Conservation (phyloP, 2,113 vertebrate genomes). For the Lampris incognitus region DNA sequence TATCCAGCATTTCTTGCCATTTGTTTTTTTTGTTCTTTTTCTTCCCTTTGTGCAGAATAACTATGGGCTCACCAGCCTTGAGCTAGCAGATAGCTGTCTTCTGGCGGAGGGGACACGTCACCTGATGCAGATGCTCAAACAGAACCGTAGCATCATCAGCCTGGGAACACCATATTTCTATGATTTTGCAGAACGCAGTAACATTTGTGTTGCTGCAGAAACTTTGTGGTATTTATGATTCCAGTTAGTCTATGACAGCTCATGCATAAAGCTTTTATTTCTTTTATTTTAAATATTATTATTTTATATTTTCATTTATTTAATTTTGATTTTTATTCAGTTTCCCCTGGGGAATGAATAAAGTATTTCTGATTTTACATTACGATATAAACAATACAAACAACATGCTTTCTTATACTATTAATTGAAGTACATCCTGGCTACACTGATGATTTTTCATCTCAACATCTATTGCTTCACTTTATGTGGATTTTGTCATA, state of each 20-base stretch:
- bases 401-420: too few relatives aligned
- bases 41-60: slow-evolving; percentile 75
- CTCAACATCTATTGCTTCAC: neutral
- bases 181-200: neutral
- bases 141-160: slow-evolving; percentile 82
- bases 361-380: too few relatives aligned
- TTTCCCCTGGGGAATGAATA: too few relatives aligned
- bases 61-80: slow-evolving; percentile 67
- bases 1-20: neutral
- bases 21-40: neutral
- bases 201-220: neutral
- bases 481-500: neutral
- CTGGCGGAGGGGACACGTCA: slow-evolving; percentile 73
- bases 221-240: neutral
- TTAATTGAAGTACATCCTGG: too few relatives aligned
- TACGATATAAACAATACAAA: too few relatives aligned
- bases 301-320: too few relatives aligned
- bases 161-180: slow-evolving; percentile 64
- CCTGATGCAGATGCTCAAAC: slow-evolving; percentile 81
- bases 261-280: too few relatives aligned
- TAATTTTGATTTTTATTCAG: too few relatives aligned
- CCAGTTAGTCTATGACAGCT: too few relatives aligned
- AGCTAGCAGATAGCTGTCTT: slow-evolving; percentile 84
- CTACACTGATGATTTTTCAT: neutral
- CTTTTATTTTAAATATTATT: too few relatives aligned